phyloP scores from a whole-genome alignment of 2,888 invertebrate species.

The Apamea anceps region DNA sequence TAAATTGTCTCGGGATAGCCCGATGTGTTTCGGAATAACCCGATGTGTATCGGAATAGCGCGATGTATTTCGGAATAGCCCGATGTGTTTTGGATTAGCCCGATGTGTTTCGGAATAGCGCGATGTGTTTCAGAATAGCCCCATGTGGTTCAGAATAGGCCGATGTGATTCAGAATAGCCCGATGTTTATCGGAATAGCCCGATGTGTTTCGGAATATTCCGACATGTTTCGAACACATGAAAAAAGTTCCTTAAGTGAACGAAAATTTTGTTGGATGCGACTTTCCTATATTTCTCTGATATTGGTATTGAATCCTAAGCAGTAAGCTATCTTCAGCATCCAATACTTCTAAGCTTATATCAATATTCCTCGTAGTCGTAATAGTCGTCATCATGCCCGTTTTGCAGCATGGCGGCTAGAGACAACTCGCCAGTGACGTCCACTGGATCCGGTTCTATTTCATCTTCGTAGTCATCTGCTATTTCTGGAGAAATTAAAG shows the following conservation, averaged over 20 bases:
- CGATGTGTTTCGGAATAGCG: not conserved
- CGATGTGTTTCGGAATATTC: not conserved
- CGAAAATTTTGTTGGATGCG: not conserved
- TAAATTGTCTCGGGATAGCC: not conserved
- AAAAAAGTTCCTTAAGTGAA: not conserved
- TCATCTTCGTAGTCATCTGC: slow-evolving; percentile 86
- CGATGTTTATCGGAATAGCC: not conserved
- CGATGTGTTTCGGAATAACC: not conserved
- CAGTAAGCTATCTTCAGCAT: slow-evolving; percentile 31
- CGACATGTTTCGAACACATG: not conserved
- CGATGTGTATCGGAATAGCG: not conserved
- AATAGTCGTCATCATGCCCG: slow-evolving; percentile 92
- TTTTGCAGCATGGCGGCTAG: slow-evolving; percentile 91
- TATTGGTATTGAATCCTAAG: slow-evolving; percentile 45
- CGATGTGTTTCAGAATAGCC: not conserved
- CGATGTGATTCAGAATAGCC: not conserved
- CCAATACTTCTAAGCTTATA: slow-evolving; percentile 17
- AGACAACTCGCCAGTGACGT: slow-evolving; percentile 85
- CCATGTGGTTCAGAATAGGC: not conserved
- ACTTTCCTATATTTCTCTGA: not conserved
- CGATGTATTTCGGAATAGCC: not conserved
- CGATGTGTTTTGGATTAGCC: not conserved
- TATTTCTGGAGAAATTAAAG: slow-evolving; percentile 34
- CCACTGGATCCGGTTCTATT: slow-evolving; percentile 82
- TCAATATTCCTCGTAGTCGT: slow-evolving; percentile 92